Conservation (phyloP, 2,888 invertebrate genomes). For the Parelbella ahira region DNA sequence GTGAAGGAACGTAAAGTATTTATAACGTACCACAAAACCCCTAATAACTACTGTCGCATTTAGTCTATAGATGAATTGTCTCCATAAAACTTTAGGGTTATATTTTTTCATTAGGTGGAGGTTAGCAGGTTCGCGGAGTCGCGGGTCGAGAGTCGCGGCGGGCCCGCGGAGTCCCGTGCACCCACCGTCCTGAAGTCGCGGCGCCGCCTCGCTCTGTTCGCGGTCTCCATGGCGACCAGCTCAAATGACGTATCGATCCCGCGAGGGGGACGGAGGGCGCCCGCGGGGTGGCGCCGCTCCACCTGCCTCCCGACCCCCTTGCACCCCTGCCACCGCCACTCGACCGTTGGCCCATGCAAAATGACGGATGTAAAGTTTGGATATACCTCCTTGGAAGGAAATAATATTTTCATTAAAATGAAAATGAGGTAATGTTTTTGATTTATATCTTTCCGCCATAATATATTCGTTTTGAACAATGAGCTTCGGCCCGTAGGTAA, state of each 20-base stretch:
- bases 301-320: slow-evolving; percentile 64
- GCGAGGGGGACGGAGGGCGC: slow-evolving; percentile 61
- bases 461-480: slow-evolving; percentile 13
- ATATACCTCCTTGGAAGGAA: slow-evolving; percentile 77
- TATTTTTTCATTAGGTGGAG: slow-evolving; percentile 58
- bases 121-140: slow-evolving; percentile 28
- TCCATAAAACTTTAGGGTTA: slow-evolving; percentile 66
- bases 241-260: slow-evolving; percentile 81
- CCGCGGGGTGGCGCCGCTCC: slow-evolving; percentile 74
- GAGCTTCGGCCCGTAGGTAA: slow-evolving; percentile 5
- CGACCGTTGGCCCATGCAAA: slow-evolving; percentile 81
- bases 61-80: slow-evolving; percentile 42
- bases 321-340: slow-evolving; percentile 68
- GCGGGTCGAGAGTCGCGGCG: slow-evolving; percentile 26
- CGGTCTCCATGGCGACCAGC: slow-evolving; percentile 81
- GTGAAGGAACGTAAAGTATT: too few species aligned
- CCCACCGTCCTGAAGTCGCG: slow-evolving; percentile 68
- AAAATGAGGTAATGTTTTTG: slow-evolving; percentile 69
- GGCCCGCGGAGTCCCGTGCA: slow-evolving; percentile 62
- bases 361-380: slow-evolving; percentile 81
- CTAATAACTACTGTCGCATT: slow-evolving; percentile 5
- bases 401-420: slow-evolving; percentile 78
- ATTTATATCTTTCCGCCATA: slow-evolving; percentile 43
- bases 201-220: slow-evolving; percentile 78
- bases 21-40: too few species aligned